A percentile compares a stretch with the other conserved stretches of the same genome.
Evolutionary conservation across 1,140 invertebrate genomes (phyloP).

Genomic region (Psilanteris sp.): DNA sequence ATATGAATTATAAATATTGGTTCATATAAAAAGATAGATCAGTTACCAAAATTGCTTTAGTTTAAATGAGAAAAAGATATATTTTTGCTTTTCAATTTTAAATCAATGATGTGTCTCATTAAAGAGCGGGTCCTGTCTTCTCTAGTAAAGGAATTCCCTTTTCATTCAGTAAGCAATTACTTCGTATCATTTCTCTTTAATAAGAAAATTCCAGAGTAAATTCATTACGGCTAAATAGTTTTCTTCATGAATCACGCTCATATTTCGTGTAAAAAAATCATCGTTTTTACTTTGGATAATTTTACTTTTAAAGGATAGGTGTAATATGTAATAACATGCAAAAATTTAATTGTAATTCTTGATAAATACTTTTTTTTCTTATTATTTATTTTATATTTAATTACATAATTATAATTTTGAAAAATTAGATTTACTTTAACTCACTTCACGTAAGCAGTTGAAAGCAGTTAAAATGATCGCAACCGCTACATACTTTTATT

Average conservation of each 20-base stretch:
- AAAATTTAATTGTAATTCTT: too few species aligned
- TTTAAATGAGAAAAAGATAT: conserved; percentile 29
- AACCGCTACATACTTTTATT: too few species aligned
- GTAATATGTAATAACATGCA: too few species aligned
- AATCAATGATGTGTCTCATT: conserved; percentile 53
- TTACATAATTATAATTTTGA: too few species aligned
- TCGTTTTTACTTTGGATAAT: background rate
- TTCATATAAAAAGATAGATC: too few species aligned
- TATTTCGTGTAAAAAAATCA: conserved; percentile 16
- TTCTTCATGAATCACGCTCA: conserved; percentile 37
- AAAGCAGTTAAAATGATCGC: too few species aligned
- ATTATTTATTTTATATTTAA: too few species aligned
- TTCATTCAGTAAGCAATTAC: conserved; percentile 58
- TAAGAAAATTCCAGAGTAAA: conserved; percentile 53
- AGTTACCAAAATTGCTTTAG: too few species aligned
- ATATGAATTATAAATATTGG: too few species aligned
- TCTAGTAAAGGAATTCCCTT: conserved; percentile 39
- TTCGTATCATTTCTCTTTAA: conserved; percentile 60
- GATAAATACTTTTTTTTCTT: too few species aligned
- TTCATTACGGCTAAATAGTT: conserved; percentile 51
- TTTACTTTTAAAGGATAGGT: background rate
- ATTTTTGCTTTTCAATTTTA: conserved; percentile 52
- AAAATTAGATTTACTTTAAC: too few species aligned
- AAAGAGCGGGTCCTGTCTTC: conserved; percentile 24
- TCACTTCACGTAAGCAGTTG: too few species aligned